A percentile compares a stretch with the other conserved stretches of the same genome.
phyloP scores from a whole-genome alignment of 2,113 vertebrate genomes.

The Thymallus thymallus region DNA sequence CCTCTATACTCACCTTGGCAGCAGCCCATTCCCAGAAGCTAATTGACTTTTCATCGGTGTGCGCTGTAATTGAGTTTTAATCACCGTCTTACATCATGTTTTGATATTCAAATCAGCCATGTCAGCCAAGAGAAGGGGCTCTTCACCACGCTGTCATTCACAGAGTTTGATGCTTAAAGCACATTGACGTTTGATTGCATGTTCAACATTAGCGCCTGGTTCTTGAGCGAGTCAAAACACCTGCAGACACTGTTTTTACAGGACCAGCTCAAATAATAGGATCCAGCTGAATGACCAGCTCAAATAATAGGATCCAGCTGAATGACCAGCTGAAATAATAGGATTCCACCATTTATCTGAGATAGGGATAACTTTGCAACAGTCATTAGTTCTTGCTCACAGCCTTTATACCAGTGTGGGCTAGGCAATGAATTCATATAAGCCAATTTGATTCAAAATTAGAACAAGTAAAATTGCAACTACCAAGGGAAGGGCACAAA shows the following conservation, averaged over 20 bases:
- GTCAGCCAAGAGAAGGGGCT: conserved; percentile 51
- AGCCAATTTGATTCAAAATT: too few species aligned
- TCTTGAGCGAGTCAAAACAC: conserved; percentile 14
- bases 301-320: conserved; percentile 11
- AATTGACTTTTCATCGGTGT: conserved; percentile 66
- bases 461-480: background rate
- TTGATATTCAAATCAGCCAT: conserved; percentile 72
- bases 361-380: background rate
- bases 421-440: background rate
- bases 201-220: conserved; percentile 37
- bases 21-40: conserved; percentile 42
- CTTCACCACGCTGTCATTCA: conserved; percentile 43
- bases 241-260: background rate
- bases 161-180: conserved; percentile 17
- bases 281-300: conserved; percentile 9
- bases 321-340: too few species aligned
- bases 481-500: background rate
- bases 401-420: background rate
- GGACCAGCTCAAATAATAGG: conserved; percentile 14
- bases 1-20: conserved; percentile 27
- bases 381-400: background rate
- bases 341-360: too few species aligned
- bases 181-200: conserved; percentile 33
- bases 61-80: conserved; percentile 72
- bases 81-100: conserved; percentile 72